These are phyloP conservation scores for Halcyon badia DNA, from an alignment of 2,797 vertebrate species.

Conservation along the genomic window DNA sequence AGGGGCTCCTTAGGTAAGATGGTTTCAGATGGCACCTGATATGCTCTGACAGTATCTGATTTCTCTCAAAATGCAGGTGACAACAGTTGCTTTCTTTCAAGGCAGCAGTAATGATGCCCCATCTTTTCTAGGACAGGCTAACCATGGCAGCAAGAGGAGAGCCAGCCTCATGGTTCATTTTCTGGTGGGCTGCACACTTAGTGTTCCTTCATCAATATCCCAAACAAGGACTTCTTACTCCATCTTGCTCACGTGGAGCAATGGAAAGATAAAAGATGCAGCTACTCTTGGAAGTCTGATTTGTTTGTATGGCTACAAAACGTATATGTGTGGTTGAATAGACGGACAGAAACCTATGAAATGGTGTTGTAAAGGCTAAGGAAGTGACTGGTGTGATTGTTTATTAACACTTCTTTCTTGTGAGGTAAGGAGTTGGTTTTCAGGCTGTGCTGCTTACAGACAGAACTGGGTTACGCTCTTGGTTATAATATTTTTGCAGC, in stretches of 20 bases:
- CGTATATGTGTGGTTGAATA: accelerated
- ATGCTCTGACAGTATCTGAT: background rate
- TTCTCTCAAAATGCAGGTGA: background rate
- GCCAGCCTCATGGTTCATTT: background rate
- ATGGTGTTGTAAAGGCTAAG: background rate
- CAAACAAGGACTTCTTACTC: background rate
- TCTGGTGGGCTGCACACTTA: background rate
- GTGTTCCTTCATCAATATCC: background rate
- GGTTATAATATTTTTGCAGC: background rate
- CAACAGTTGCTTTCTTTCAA: background rate
- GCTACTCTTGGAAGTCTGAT: background rate
- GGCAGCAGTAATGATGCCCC: background rate
- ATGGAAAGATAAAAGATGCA: accelerated
- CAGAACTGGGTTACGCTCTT: background rate
- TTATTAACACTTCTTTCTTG: background rate
- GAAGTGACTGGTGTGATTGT: background rate
- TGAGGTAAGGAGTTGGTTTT: background rate
- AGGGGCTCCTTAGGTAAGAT: background rate
- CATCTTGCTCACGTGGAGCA: background rate
- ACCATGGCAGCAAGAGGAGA: background rate
- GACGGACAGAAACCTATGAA: background rate
- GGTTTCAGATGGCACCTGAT: background rate
- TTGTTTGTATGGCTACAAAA: background rate
- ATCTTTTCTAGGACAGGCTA: background rate
- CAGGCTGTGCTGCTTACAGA: background rate